Evolutionary conservation across 1,140 invertebrate species (phyloP), one percentile per base, ranked within the genome.

Genomic region (Drosophila nasuta): DNA sequence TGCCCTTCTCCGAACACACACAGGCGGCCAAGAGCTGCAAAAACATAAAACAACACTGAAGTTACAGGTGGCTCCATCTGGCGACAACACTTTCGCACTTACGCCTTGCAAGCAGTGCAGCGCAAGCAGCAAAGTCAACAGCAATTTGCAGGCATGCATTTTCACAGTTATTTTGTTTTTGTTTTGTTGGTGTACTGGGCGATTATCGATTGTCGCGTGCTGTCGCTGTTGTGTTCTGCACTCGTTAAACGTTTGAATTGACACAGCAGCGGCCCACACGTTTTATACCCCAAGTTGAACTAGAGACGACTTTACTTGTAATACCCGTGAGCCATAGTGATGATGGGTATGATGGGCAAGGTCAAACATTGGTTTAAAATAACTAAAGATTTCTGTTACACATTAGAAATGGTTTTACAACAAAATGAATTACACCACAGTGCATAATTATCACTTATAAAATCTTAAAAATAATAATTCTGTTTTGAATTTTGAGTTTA

Each of bases 1-100:
- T 60, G 20, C 91, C 93, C 90, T 76, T 94, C 81, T 69, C 93
- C 79, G 71, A 81, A 88, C 89, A 93, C 66, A 92, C 77, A 28
- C 90, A 91, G 25, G 79, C 87, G 6, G 80, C 85, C 28, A 82
- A 43, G 0, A 89, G 33, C 59, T 92, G 72, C 2, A 69, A 65
- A 15, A 25, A 25, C 3, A 20, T 2, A 5, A 41, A 35, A 41
- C 41, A n/a, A n/a, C 3, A 43, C 41, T 43, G 4, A 33, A 33
- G 5, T 33, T 33, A 33, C 2, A 2, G 7, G 35, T 38, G 35
- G 35, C 35, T 38, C 35, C 35, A 38, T 38, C 35, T 38, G 10
- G 35, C 35, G 35, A 10, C 38, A 41, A 11, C 38, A 13, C 11
- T 4, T 43, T n/a, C 10, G 17, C 25, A 63, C 77, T 68, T 67